These are phyloP conservation scores for Neoseiulus cucumeris DNA, from an alignment of 1,140 invertebrate genomes.

Conservation along the genomic window DNA sequence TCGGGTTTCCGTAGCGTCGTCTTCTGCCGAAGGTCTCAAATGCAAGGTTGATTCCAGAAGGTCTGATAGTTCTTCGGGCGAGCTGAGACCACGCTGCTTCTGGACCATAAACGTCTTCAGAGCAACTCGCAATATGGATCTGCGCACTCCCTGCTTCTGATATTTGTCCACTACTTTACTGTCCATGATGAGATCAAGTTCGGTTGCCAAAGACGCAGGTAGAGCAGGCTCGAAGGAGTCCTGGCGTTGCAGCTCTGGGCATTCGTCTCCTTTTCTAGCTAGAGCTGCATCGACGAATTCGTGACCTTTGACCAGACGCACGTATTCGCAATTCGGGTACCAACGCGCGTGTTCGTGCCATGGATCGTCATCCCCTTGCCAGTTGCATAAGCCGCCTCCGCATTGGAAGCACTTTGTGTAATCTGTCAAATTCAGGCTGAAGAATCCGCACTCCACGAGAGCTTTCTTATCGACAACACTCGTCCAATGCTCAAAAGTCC, in stretches of 20 bases:
- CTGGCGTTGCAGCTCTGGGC: conserved; percentile 22
- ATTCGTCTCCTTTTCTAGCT: conserved; percentile 28
- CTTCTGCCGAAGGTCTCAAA: not conserved
- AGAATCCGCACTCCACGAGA: not conserved
- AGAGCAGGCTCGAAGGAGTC: conserved; percentile 21
- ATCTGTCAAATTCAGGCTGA: not conserved
- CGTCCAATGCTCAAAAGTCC: not conserved
- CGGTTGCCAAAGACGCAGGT: not conserved
- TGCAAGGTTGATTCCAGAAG: not conserved
- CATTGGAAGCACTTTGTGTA: conserved; percentile 49
- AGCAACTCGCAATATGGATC: not conserved
- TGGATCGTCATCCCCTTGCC: conserved; percentile 58
- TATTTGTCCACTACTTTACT: not conserved
- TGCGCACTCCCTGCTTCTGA: not conserved
- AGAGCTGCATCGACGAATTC: conserved; percentile 33
- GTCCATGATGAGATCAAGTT: not conserved
- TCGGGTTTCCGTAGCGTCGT: conserved; percentile 38
- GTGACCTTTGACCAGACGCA: conserved; percentile 47
- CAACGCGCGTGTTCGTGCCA: conserved; percentile 67
- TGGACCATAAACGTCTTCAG: not conserved
- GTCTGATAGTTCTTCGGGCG: not conserved
- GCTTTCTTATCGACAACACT: not conserved
- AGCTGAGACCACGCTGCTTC: not conserved
- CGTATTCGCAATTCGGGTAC: conserved; percentile 52
- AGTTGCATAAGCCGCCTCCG: conserved; percentile 59